These are phyloP conservation scores for Penaeus monodon DNA, from an alignment of 2,888 invertebrate species.

Conservation along the genomic window DNA sequence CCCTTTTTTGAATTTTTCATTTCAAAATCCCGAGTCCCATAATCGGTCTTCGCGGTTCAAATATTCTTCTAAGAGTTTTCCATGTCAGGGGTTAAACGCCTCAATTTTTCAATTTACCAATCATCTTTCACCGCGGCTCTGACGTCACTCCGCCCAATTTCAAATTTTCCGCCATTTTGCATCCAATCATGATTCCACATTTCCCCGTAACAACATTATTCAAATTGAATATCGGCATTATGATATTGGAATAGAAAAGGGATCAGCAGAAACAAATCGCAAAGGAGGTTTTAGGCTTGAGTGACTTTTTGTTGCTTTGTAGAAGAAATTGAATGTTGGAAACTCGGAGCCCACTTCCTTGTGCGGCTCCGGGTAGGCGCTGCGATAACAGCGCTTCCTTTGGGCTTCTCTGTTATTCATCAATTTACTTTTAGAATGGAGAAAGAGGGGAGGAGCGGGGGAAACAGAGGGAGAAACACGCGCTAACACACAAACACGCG, in stretches of 20 bases:
- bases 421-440: too few species aligned
- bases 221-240: conserved; percentile 64
- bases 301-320: conserved; percentile 13
- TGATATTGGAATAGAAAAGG: conserved; percentile 52
- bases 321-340: conserved; percentile 24
- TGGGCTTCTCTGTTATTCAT: too few species aligned
- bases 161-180: conserved; percentile 62
- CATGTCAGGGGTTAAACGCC: conserved; percentile 55
- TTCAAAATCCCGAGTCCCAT: background rate
- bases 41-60: conserved; percentile 39
- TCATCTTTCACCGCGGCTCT: conserved; percentile 53
- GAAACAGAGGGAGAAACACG: too few species aligned
- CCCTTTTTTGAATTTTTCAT: too few species aligned
- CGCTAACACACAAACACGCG: too few species aligned
- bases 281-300: conserved; percentile 18
- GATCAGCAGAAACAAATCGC: conserved; percentile 20
- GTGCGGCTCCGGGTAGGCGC: too few species aligned
- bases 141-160: conserved; percentile 62
- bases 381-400: too few species aligned
- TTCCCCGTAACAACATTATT: conserved; percentile 60
- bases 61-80: conserved; percentile 50
- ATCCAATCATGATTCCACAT: conserved; percentile 52
- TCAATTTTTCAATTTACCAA: conserved; percentile 63
- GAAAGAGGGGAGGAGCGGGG: too few species aligned
- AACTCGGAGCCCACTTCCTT: background rate